Evolutionary conservation across 2,113 vertebrate species (phyloP).

Genomic region (Gila orcuttii): DNA sequence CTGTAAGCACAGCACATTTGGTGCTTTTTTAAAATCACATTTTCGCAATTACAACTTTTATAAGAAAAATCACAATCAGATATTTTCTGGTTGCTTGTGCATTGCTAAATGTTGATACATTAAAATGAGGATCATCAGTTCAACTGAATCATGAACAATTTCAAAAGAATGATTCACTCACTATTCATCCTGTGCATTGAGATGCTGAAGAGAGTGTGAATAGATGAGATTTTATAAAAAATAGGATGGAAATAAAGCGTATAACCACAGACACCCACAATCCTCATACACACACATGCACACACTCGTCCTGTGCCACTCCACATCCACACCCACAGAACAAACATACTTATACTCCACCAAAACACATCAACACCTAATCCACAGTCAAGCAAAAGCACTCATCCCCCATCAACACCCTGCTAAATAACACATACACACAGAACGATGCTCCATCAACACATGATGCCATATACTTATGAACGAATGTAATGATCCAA

Average conservation of each 20-base stretch:
- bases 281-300: background rate
- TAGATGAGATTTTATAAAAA: background rate
- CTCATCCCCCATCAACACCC: conserved; percentile 2
- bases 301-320: background rate
- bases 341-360: background rate
- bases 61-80: too few species aligned
- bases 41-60: too few species aligned
- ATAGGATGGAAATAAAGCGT: background rate
- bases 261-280: background rate
- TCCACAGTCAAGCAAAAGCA: background rate
- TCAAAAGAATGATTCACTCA: background rate
- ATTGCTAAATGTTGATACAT: background rate
- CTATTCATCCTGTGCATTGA: background rate
- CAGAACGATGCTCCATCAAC: conserved; percentile 1
- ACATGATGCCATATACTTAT: background rate
- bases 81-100: background rate
- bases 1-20: too few species aligned
- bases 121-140: background rate
- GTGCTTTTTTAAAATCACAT: too few species aligned
- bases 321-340: background rate
- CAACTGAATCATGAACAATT: background rate
- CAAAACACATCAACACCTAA: conserved; percentile 25
- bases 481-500: conserved; percentile 3
- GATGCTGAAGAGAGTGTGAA: background rate
- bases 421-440: background rate